Base-by-base conservation (phyloP, 2,888 invertebrate species). In the Epirrhoe tristata region DNA sequence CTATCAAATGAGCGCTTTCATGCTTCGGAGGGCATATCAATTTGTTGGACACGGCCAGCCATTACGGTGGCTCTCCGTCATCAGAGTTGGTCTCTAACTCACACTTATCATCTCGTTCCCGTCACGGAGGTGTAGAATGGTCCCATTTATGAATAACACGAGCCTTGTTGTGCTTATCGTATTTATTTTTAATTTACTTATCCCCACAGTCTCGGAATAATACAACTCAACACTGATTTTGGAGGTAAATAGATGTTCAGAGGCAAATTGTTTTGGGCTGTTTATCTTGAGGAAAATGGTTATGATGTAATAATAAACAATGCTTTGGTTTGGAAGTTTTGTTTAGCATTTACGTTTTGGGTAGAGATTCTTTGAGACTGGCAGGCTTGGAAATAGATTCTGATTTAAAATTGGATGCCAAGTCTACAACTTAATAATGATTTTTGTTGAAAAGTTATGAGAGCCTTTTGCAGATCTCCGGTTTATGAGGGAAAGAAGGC, bases 71-170 rank as follows among this genome's bases (percentile, higher is more conserved):
- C n/a, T n/a, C n/a, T n/a, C n/a, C n/a, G n/a, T n/a, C n/a, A n/a
- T n/a, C n/a, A n/a, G n/a, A n/a, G n/a, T n/a, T n/a, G n/a, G n/a
- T n/a, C n/a, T n/a, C n/a, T n/a, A n/a, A n/a, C 24, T 17, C 17
- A 31, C 12, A 31, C 2, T 10, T 31, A 52, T 5, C 53, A 32
- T 53, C 1, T 17, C 58, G 54, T 64, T 46, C 12, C 54, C 43
- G 63, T 8, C 46, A 48, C 61, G 46, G 24, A 31, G 6, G 16
- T 36, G 43, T 58, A 7, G n/a, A 12, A 58, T 36, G 0, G 10
- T 39, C 10, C 43, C 88, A 88, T 82, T 78, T 75, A 76, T 80
- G 84, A 24, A 86, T 86, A 87, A 89, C 83, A 80, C 78, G 66
- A 77, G 77, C 7, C 32, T 63, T 79, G 77, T 78, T 77, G 70